Evolutionary conservation across 2,113 vertebrate species (phyloP).

Genomic region (Pluvialis apricaria): DNA sequence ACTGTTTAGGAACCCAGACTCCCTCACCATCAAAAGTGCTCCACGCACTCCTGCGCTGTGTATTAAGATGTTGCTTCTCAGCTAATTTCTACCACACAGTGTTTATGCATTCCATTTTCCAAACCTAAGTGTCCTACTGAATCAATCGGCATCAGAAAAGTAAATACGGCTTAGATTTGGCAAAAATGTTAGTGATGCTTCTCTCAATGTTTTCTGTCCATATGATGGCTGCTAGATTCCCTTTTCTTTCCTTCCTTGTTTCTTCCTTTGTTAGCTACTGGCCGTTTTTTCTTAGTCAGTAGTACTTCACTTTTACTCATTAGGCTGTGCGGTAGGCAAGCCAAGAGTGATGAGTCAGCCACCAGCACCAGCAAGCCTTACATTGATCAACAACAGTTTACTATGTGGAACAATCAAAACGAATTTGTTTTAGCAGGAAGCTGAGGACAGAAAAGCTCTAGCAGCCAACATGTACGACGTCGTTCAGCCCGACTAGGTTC

Average conservation of each 20-base stretch:
- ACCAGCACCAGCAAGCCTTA: not conserved
- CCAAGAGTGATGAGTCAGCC: not conserved
- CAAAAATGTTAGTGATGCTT: not conserved
- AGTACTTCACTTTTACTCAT: not conserved
- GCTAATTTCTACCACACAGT: not conserved
- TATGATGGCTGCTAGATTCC: not conserved
- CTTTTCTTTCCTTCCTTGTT: not conserved
- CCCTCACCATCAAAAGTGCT: not conserved
- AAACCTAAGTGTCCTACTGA: not conserved
- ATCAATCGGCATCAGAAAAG: not conserved
- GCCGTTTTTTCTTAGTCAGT: not conserved
- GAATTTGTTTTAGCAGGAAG: not conserved
- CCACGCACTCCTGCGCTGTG: not conserved
- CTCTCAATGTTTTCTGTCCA: not conserved
- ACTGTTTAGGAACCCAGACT: not conserved
- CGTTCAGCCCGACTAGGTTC: not conserved
- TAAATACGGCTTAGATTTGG: not conserved
- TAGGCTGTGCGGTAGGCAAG: not conserved
- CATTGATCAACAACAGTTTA: not conserved
- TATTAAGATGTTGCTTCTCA: not conserved
- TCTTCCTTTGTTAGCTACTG: not conserved
- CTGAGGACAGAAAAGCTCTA: not conserved
- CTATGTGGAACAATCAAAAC: not conserved
- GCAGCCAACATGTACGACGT: rapidly evolving
- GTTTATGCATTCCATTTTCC: not conserved